These are phyloP conservation scores for Isoperla grammatica DNA, from an alignment of 2,888 invertebrate genomes.

Conservation along the genomic window DNA sequence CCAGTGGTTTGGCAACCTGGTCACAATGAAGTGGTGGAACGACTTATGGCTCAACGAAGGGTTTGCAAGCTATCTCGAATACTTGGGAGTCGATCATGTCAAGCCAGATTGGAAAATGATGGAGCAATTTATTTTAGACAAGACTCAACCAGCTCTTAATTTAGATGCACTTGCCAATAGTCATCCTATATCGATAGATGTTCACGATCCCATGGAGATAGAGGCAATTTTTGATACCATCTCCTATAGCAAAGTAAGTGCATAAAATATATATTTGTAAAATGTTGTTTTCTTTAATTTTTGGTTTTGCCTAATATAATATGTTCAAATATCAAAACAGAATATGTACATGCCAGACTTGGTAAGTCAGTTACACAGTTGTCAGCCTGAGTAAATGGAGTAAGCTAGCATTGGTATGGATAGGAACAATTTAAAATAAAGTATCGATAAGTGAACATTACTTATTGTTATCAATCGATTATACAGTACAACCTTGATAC, in stretches of 20 bases:
- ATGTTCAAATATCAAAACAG: too few species aligned
- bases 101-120: slow-evolving; percentile 62
- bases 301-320: not conserved
- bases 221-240: slow-evolving; percentile 70
- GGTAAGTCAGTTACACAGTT: too few species aligned
- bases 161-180: slow-evolving; percentile 64
- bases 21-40: slow-evolving; percentile 93
- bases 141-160: slow-evolving; percentile 60
- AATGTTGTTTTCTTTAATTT: not conserved
- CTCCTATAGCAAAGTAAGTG: slow-evolving; percentile 61
- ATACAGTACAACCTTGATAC: too few species aligned
- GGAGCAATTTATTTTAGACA: slow-evolving; percentile 63
- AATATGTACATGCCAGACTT: too few species aligned
- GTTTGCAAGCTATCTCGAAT: slow-evolving; percentile 76
- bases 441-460: too few species aligned
- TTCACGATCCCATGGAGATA: slow-evolving; percentile 63
- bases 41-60: slow-evolving; percentile 90
- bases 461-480: too few species aligned
- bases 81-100: slow-evolving; percentile 60
- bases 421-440: too few species aligned
- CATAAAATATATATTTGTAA: not conserved
- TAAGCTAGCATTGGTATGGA: too few species aligned
- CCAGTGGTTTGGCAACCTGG: slow-evolving; percentile 83
- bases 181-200: slow-evolving; percentile 63
- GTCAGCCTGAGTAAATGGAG: too few species aligned